phyloP scores from a whole-genome alignment of 2,113 vertebrate genomes.

The Oncorhynchus clarkii region DNA sequence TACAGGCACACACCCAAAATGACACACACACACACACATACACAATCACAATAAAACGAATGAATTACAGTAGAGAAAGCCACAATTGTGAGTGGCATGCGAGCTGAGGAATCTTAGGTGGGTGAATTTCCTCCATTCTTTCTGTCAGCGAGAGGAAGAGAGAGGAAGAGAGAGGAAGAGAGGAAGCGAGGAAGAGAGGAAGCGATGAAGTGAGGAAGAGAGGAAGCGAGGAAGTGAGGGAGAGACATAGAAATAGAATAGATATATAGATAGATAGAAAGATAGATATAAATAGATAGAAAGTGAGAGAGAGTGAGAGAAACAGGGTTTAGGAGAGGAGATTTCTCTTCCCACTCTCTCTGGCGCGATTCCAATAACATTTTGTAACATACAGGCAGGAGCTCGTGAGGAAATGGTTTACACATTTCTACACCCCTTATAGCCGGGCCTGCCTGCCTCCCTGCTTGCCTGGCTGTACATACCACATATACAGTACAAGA shows the following conservation, averaged over 20 bases:
- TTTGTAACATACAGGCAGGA: slow-evolving; percentile 77
- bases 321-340: slow-evolving; percentile 33
- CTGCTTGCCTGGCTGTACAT: slow-evolving; percentile 33
- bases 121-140: background rate
- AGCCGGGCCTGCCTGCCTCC: slow-evolving; percentile 59
- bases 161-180: background rate
- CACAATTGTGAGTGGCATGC: slow-evolving; percentile 21
- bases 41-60: background rate
- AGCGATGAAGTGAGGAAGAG: background rate
- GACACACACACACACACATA: background rate
- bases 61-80: background rate
- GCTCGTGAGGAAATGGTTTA: slow-evolving; percentile 72
- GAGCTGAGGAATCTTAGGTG: slow-evolving; percentile 6
- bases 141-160: background rate
- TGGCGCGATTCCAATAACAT: slow-evolving; percentile 77
- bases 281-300: too few species aligned
- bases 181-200: background rate
- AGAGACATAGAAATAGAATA: too few species aligned
- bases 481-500: slow-evolving; percentile 57
- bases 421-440: slow-evolving; percentile 71
- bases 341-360: slow-evolving; percentile 67
- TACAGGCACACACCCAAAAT: background rate
- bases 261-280: too few species aligned
- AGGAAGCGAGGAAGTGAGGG: background rate
- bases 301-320: slow-evolving; percentile 32